Evolutionary conservation across 2,888 invertebrate genomes (phyloP).

Genomic region (Conus canariensis): DNA sequence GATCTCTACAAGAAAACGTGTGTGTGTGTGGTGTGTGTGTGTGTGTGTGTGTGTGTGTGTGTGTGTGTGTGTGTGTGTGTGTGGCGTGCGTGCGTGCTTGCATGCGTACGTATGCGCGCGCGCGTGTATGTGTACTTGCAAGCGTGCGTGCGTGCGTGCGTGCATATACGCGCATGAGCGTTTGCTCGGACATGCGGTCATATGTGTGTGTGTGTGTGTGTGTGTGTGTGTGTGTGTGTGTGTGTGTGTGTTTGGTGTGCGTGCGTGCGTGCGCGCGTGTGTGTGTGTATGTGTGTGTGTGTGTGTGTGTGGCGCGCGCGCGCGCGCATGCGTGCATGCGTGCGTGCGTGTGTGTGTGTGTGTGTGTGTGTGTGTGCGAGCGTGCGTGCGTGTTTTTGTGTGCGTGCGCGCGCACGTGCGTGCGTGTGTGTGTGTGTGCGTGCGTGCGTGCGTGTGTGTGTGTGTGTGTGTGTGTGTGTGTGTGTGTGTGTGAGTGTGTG

Average conservation of each 20-base stretch:
- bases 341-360: not conserved
- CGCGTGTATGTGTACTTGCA: too few species aligned
- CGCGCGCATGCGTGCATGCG: not conserved
- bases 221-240: not conserved
- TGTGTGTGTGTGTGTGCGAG: not conserved
- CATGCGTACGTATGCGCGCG: not conserved
- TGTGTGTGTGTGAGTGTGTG: too few species aligned
- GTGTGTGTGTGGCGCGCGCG: too few species aligned
- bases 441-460: not conserved
- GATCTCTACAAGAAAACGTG: too few species aligned
- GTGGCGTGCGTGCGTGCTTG: not conserved
- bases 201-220: not conserved
- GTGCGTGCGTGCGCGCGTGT: not conserved
- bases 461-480: conserved; percentile 5
- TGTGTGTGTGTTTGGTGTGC: too few species aligned
- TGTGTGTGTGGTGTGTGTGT: too few species aligned
- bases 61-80: too few species aligned
- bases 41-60: too few species aligned
- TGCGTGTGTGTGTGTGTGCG: too few species aligned
- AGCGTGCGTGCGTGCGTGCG: not conserved
- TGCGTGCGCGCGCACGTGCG: not conserved
- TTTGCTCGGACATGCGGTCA: too few species aligned
- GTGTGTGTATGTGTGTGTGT: not conserved
- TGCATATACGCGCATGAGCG: not conserved
- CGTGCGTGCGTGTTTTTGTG: not conserved